Base-by-base conservation (phyloP, 2,797 vertebrate species). In the Harpagifer antarcticus region DNA sequence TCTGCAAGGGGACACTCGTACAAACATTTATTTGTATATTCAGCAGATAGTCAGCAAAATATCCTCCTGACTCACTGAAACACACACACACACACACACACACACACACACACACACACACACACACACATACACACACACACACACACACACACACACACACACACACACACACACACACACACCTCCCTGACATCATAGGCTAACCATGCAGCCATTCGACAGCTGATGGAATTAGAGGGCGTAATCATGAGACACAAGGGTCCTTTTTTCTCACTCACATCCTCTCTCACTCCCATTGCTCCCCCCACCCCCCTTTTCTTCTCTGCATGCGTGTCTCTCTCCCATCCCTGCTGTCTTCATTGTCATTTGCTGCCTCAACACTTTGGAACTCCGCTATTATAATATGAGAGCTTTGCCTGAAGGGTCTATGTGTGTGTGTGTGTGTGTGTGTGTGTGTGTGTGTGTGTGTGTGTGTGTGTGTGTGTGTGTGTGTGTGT, bases 141-240 rank as follows among this genome's bases (percentile, higher is more conserved):
- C 66, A 71, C 67, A 33, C 42, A 44, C 16, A 44, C 70, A 72
- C 75, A 68, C 54, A 63, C 66, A 71, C 67, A n/a, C n/a, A n/a
- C n/a, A n/a, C n/a, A n/a, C n/a, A n/a, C n/a, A n/a, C n/a, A 75
- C 52, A 62, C 68, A 68, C 54, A 61, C 58, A 69, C 60, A 67
- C 74, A 74, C 57, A 68, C 76, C 74, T 80, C 57, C 47, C 75
- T 93, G 88, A 93, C 89, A 90, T 91, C 89, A 93, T 76, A 64
- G 77, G 45, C 81, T 57, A 89, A 86, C 53, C 78, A 91, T 0
- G 83, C 89, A 86, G 88, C 81, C 60, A 5, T 76, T 83, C 47
- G 58, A 88, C 88, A 89, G 90, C 91, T 92, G 94, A 94, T 88
- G 86, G 80, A 90, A 83, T 91, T 88, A 88, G 73, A 82, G 82